Percentiles rank a stretch among this genome's conserved stretches.
Conservation (phyloP, 2,113 vertebrate species). For the Bothrops jararaca region DNA sequence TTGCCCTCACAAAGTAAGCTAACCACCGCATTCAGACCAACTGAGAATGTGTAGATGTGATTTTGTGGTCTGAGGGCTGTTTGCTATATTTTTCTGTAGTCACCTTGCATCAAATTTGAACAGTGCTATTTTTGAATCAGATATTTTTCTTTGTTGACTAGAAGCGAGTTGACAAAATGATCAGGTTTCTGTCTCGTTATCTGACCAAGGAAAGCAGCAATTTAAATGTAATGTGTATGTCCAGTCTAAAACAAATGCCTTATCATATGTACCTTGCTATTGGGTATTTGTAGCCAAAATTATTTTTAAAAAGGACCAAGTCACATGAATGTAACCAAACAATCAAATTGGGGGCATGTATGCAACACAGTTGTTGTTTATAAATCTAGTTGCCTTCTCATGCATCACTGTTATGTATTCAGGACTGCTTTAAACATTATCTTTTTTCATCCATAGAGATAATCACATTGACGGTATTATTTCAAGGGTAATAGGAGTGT, state of each 20-base stretch:
- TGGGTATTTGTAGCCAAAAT: slow-evolving; percentile 39
- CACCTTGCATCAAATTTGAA: neutral
- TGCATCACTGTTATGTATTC: neutral
- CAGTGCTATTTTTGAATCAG: neutral
- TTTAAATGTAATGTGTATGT: slow-evolving; percentile 47
- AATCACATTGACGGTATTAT: neutral
- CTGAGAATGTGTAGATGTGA: slow-evolving; percentile 23
- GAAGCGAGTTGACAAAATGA: neutral
- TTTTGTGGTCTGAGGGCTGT: neutral
- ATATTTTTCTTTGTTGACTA: neutral
- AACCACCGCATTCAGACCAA: slow-evolving; percentile 70
- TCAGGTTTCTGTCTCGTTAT: neutral
- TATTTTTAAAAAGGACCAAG: slow-evolving; percentile 16
- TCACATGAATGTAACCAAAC: slow-evolving; percentile 31
- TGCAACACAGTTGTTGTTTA: neutral
- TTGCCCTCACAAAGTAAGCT: slow-evolving; percentile 73
- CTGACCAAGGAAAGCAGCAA: neutral
- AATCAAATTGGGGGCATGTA: slow-evolving; percentile 25
- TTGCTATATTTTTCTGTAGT: neutral
- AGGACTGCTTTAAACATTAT: neutral
- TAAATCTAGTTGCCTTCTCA: neutral
- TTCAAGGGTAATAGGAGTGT: slow-evolving; percentile 3
- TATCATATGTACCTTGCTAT: neutral
- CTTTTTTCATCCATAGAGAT: neutral
- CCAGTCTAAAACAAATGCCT: slow-evolving; percentile 53